These are phyloP conservation scores for Caenorhabditis latens DNA, from an alignment of 1,140 invertebrate species.

Conservation along the genomic window DNA sequence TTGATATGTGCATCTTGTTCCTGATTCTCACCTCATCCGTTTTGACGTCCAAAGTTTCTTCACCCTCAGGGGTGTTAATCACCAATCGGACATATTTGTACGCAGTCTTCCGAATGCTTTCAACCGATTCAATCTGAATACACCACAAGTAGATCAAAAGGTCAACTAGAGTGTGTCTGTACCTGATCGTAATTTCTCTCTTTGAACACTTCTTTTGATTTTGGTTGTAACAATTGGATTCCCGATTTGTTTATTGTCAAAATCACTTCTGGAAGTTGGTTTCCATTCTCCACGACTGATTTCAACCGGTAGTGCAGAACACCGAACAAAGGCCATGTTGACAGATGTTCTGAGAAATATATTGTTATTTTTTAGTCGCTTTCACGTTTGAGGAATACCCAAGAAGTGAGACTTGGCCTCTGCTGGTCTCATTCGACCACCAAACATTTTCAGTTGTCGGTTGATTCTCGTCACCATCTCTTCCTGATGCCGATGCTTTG, in stretches of 20 bases:
- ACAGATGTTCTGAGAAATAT: constrained; percentile 84
- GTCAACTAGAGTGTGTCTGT: neutral
- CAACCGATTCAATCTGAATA: constrained; percentile 52
- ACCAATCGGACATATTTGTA: constrained; percentile 27
- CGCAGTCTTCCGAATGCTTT: constrained; percentile 28
- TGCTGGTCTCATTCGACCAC: constrained; percentile 60
- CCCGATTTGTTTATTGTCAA: constrained; percentile 59
- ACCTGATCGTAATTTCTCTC: constrained; percentile 61
- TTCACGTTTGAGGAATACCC: constrained; percentile 39
- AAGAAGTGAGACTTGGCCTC: constrained; percentile 61
- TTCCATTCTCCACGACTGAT: constrained; percentile 71
- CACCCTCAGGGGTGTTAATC: constrained; percentile 25
- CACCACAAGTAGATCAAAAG: neutral
- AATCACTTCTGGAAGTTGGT: constrained; percentile 62
- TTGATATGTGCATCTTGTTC: constrained; percentile 54
- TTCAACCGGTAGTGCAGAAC: constrained; percentile 96
- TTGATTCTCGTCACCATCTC: constrained; percentile 42
- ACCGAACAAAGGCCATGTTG: constrained; percentile 94
- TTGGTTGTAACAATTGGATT: constrained; percentile 43
- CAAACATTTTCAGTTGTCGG: constrained; percentile 38
- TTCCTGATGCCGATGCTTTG: constrained; percentile 52
- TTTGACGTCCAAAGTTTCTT: constrained; percentile 84
- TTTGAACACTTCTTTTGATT: constrained; percentile 20
- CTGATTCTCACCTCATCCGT: constrained; percentile 82
- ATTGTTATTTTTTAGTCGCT: constrained; percentile 61